Base-by-base conservation (phyloP, 2,797 vertebrate species). In the Menidia menidia region DNA sequence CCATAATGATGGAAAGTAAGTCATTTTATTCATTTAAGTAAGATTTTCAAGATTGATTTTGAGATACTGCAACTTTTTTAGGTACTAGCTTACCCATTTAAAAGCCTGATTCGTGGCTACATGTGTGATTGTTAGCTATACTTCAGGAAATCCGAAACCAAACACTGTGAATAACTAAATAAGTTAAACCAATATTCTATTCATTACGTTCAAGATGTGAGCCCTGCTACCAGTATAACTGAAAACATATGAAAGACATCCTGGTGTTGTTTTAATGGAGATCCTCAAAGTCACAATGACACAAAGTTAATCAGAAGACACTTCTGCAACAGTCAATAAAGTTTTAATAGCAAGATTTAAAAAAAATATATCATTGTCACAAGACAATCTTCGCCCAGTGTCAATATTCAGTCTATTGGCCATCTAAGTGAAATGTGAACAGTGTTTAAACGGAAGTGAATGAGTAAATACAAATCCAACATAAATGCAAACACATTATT, bases 281-380 rank as follows among this genome's bases (percentile, higher is more conserved):
- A 25, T 30, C 32, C 43, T 43, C 47, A 64, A 84, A 43, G 32
- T 63, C 0, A 48, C 4, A 3, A 11, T 67, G 64, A 75, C 51
- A 62, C n/a, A 60, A 71, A 76, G 2, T 47, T 43, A 25, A 31
- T 14, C 18, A 14, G 18, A 13, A 64, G 30, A 53, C 45, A 50
- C 51, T 55, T 11, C 35, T 54, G 50, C 18, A 64, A 67, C 41
- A 16, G 39, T 19, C 1, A 0, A 65, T 39, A 14, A 14, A 63
- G 31, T 71, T 2, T 70, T 16, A 70, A 66, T 30, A 41, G 60
- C 0, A 43, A 12, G 10, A 47, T 47, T 19, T 47, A 52, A 42
- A 59, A 44, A 51, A 0, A 1, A 18, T 60, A 60, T 54, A 60
- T 45, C 25, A 70, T 54, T 45, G 64, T 54, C 35, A 6, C 35